Evolutionary conservation across 64 coral and sea anemone genomes (phyloP), one percentile per base, ranked within the genome.

Genomic region (Stylophora pistillata): DNA sequence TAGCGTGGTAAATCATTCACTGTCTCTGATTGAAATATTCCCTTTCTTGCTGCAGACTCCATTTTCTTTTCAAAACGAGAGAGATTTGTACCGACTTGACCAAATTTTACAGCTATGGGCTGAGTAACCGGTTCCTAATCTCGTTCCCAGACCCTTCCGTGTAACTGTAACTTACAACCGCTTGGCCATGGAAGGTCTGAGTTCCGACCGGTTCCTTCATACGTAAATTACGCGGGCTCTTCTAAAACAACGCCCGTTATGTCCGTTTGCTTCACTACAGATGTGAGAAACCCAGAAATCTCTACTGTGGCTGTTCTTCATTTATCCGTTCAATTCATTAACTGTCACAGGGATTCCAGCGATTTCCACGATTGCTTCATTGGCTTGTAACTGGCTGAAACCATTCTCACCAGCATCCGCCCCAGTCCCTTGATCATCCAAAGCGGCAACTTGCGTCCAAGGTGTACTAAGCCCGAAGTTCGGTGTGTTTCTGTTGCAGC

Each of bases 371-470:
- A 88, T 53, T 15, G 86, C 71, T 81, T 88, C 81, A 73, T 79
- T 93, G 29, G 77, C 37, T 82, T 74, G 78, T 28, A 88, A 88
- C 74, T 93, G 66, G 63, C 83, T 78, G 16, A 89, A 74, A 58
- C 69, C 64, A 83, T 57, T 69, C 41, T 74, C 37, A 34, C 81
- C 62, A 70, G 53, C 32, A 18, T 76, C 78, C 10, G 56, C 29
- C 12, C 23, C 70, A 72, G 91, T 55, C 73, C 56, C 71, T 34
- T 88, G 86, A 23, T 77, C 76, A 73, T 58, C 72, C 58, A 55
- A 69, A 21, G 37, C 78, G 65, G 65, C 57, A 6, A 62, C 53
- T 20, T 83, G 68, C 2, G 66, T 20, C 53, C 72, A n/a, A 33
- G 52, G 55, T 15, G 34, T 74, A 61, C 23, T 37, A 33, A 32